Conservation (phyloP, 2,113 vertebrate species). For the Pygoscelis adeliae region DNA sequence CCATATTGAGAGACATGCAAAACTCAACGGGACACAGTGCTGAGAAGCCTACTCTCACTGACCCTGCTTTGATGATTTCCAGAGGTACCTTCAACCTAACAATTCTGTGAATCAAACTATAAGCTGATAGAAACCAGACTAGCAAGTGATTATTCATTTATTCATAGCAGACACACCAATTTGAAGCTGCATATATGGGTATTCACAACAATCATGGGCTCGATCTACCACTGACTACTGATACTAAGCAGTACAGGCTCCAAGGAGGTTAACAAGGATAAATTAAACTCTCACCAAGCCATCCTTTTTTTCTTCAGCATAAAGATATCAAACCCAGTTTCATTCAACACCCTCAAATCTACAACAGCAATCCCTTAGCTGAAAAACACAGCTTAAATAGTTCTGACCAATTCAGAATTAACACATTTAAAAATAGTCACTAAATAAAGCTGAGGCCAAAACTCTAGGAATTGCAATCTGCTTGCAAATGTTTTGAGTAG, state of each 20-base stretch:
- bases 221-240: background rate
- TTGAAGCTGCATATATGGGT: background rate
- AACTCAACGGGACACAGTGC: rapidly evolving
- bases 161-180: background rate
- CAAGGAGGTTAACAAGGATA: background rate
- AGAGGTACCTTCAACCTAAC: background rate
- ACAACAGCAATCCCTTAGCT: background rate
- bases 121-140: background rate
- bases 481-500: background rate
- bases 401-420: background rate
- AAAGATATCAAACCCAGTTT: background rate
- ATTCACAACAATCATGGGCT: background rate
- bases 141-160: background rate
- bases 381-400: background rate
- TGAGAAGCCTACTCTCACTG: background rate
- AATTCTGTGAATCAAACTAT: background rate
- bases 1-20: background rate
- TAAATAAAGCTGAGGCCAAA: background rate
- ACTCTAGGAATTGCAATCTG: background rate
- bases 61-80: background rate
- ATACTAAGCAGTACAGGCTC: background rate
- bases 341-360: background rate
- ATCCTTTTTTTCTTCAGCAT: background rate
- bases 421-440: background rate
- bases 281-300: background rate